phyloP scores from a whole-genome alignment of 2,113 vertebrate species.

The Pteronura brasiliensis region DNA sequence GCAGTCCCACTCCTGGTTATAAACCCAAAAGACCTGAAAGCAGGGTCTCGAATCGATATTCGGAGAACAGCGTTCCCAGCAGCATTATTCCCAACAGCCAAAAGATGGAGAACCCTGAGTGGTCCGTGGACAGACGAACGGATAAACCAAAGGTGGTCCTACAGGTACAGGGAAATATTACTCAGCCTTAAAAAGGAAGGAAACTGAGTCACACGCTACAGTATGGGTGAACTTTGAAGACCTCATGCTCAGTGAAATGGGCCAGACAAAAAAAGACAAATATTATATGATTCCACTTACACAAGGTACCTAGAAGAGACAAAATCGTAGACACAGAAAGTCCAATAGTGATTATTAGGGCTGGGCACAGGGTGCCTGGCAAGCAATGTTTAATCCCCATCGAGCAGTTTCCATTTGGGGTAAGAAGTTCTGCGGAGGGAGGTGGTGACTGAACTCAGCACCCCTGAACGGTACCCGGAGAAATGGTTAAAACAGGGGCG shows the following conservation, averaged over 20 bases:
- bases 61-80: not conserved
- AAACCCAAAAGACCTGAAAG: not conserved
- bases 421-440: not conserved
- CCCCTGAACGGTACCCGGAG: not conserved
- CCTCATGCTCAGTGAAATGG: not conserved
- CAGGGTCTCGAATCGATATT: not conserved
- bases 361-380: not conserved
- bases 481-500: not conserved
- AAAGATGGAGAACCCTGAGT: not conserved
- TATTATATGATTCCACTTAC: not conserved
- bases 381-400: not conserved
- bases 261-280: too few relatives aligned
- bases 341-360: not conserved
- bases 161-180: too few relatives aligned
- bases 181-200: not conserved
- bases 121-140: too few relatives aligned
- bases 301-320: not conserved
- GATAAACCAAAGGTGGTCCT: accelerated
- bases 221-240: not conserved
- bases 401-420: not conserved
- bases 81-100: not conserved
- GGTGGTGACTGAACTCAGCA: not conserved
- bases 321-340: not conserved
- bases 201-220: too few relatives aligned
- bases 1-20: not conserved